phyloP scores from a whole-genome alignment of 2,113 vertebrate species.

The Strigops habroptila region DNA sequence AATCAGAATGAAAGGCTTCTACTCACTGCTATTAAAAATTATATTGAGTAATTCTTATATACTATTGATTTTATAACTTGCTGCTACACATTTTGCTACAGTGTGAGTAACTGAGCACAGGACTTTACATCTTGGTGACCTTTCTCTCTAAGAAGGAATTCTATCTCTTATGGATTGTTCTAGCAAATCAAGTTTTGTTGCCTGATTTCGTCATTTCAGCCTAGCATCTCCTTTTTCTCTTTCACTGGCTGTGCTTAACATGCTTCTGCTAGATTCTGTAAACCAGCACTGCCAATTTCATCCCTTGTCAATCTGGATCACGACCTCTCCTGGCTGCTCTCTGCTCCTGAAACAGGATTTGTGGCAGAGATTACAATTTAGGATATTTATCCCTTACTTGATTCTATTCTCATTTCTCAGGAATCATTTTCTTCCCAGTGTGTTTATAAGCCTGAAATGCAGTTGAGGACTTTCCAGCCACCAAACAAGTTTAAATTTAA shows the following conservation, averaged over 20 bases:
- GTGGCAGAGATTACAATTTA: constrained; percentile 2
- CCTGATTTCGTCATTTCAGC: background rate
- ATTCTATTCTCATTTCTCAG: constrained; percentile 2
- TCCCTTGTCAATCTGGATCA: constrained; percentile 18
- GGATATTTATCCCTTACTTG: constrained; percentile 7
- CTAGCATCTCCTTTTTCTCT: background rate
- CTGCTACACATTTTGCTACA: background rate
- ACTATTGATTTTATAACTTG: background rate
- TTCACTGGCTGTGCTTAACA: constrained; percentile 8
- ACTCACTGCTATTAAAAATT: background rate
- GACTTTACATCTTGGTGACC: background rate
- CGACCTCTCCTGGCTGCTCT: background rate
- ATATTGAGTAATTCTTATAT: background rate
- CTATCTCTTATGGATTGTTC: background rate
- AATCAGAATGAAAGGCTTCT: background rate
- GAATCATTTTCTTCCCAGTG: constrained; percentile 11
- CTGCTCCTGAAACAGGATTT: constrained; percentile 27
- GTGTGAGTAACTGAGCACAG: background rate
- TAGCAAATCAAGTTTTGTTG: background rate
- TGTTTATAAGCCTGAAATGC: constrained; percentile 27
- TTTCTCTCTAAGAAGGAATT: background rate
- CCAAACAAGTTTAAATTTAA: constrained; percentile 57
- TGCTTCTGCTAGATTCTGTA: background rate
- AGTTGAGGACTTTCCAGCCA: constrained; percentile 22
- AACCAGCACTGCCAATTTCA: background rate